Evolutionary conservation across 2,888 invertebrate species (phyloP), one percentile per base, ranked within the genome.

Genomic region (Spilarctia lutea): DNA sequence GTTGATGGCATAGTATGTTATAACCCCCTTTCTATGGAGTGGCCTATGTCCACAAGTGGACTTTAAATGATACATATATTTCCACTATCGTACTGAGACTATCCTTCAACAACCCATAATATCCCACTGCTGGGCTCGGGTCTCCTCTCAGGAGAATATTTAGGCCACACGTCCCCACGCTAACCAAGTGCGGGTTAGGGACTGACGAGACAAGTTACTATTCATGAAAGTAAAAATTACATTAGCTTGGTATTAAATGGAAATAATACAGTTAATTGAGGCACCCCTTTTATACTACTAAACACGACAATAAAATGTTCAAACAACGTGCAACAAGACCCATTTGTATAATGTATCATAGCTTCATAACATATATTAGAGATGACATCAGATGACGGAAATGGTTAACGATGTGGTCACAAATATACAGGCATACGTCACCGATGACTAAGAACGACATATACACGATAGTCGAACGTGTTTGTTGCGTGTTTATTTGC

Each of bases 381-480:
- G 65, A 65, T 82, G 79, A 81, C 76, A 79, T 84, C 77, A 78
- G 16, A 27, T 78, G 74, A 79, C 80, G 81, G 81, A 83, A 80
- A 76, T 77, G 71, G 66, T 79, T 76, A 79, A 75, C 68, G 72
- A 75, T 60, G 66, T 56, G 76, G 79, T 74, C 81, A 79, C 75
- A 71, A 82, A 75, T 71, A 70, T 60, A 39, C 13, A 52, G 70
- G 24, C 33, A 52, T 69, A 68, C 89, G 87, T 88, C 87, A 88
- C 82, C 72, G 70, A 78, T 87, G 87, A 85, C 79, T 85, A 82
- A 81, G 70, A 33, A 66, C 71, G 65, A 3, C 48, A 27, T 70
- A 66, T 75, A 72, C 52, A 70, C 56, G 71, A 24, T 66, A 30
- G 63, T 30, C 18, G 30, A 18, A 30, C 48, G 60, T 70, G 45